phyloP scores from a whole-genome alignment of 2,888 invertebrate species.

The Latheticus oryzae region DNA sequence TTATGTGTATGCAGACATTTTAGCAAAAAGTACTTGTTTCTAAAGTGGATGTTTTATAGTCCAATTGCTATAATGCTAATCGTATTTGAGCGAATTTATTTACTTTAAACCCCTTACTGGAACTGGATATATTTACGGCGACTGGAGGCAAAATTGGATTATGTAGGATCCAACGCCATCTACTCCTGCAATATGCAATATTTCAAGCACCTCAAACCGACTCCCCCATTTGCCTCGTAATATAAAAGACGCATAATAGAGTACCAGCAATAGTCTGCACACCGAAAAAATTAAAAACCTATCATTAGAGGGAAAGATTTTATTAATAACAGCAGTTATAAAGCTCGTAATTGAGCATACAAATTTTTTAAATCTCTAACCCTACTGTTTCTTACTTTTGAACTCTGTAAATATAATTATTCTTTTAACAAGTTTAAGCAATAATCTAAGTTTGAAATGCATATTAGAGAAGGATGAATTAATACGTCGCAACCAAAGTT shows the following conservation, averaged over 20 bases:
- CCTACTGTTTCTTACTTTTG: too few species aligned
- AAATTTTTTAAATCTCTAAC: too few species aligned
- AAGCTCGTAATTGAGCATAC: too few species aligned
- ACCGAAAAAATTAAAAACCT: too few species aligned
- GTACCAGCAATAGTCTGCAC: too few species aligned
- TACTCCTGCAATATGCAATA: slow-evolving; percentile 56
- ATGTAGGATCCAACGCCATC: slow-evolving; percentile 50
- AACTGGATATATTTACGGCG: slow-evolving; percentile 52
- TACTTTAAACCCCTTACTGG: slow-evolving; percentile 54
- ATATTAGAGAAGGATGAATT: slow-evolving; percentile 27
- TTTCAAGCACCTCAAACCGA: slow-evolving; percentile 52
- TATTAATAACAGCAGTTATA: too few species aligned
- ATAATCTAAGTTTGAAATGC: slow-evolving; percentile 3
- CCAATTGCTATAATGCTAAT: slow-evolving; percentile 56
- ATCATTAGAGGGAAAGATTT: too few species aligned
- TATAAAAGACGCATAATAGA: too few species aligned
- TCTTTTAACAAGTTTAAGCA: not conserved
- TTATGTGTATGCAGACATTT: slow-evolving; percentile 11
- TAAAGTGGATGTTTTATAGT: slow-evolving; percentile 52
- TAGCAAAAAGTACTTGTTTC: slow-evolving; percentile 43
- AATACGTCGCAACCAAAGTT: slow-evolving; percentile 29
- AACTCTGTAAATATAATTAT: too few species aligned
- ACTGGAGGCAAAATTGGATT: slow-evolving; percentile 55
- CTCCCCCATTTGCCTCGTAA: slow-evolving; percentile 41
- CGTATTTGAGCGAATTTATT: slow-evolving; percentile 56